A percentile compares a stretch with the other conserved stretches of the same genome.
Conservation (phyloP, 2,797 vertebrate genomes). For the Myiothlypis coronata region DNA sequence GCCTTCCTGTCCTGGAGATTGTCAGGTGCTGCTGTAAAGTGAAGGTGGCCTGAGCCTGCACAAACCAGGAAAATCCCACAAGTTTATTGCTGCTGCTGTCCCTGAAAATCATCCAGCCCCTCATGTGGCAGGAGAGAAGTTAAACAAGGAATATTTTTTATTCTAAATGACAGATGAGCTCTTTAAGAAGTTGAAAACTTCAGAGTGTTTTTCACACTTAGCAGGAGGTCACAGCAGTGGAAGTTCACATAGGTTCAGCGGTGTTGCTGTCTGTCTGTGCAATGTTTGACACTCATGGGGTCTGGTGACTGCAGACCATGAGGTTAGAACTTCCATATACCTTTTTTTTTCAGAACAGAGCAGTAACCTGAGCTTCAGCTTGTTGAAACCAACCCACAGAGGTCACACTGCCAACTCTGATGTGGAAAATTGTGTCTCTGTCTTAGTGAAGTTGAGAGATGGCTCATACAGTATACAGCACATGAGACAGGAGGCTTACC, state of each 20-base stretch:
- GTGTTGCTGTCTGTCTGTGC: background rate
- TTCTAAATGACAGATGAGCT: background rate
- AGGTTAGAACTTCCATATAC: background rate
- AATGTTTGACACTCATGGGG: fast-evolving
- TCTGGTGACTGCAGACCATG: background rate
- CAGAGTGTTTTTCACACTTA: background rate
- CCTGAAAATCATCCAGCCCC: background rate
- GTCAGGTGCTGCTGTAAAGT: background rate
- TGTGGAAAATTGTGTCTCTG: background rate
- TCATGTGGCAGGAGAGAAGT: background rate
- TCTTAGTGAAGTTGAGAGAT: background rate
- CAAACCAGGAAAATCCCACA: background rate
- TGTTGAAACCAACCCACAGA: background rate
- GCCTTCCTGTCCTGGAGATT: background rate
- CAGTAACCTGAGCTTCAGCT: background rate
- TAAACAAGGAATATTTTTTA: background rate
- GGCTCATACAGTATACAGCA: background rate
- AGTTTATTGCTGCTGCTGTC: background rate
- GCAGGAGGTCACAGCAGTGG: background rate
- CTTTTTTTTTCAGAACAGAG: background rate
- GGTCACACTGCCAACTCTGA: fast-evolving
- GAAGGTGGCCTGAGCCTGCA: fast-evolving
- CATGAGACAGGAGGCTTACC: background rate
- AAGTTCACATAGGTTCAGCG: background rate
- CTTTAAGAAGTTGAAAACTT: background rate